Base-by-base conservation (phyloP, 2,888 invertebrate genomes). In the Agonum fuliginosum region DNA sequence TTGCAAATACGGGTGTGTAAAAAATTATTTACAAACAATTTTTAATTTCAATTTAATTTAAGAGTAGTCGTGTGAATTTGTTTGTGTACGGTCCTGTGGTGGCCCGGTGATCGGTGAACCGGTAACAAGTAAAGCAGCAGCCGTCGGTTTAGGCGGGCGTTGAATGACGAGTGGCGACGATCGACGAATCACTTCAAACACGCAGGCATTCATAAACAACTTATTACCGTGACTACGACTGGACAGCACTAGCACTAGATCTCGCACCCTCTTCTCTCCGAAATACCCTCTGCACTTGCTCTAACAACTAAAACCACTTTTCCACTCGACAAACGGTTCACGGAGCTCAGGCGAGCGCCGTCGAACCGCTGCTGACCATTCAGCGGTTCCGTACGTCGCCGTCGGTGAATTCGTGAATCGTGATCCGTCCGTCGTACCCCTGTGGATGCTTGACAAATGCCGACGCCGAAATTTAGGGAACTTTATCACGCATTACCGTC, bases 301-400 rank as follows among this genome's bases (percentile, higher is more conserved):
- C 43, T 65, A 43, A 74, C 74, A 74, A 74, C 74, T 65, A 74
- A 74, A 74, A 74, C 74, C 74, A 74, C 74, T 74, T 74, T 74
- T 74, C 74, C 65, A 74, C 74, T 74, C 65, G 74, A 74, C 62
- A 65, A 73, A 74, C 65, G 74, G 51, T 54, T 73, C 41, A 67
- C 20, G 41, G 22, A 67, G 22, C n/a, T 37, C 67, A 62, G 27
- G 30, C 30, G 17, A 62, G 3, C 30, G 30, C 8, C 30, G 30
- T 8, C 30, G 30, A 3, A 30, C 30, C 2, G 30, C 14, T 30
- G 30, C 30, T 62, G 58, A 5, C 30, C 58, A 27, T n/a, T 27
- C 30, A 17, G 3, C 27, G 24, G 27, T 30, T 30, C n/a, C n/a
- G n/a, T n/a, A n/a, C n/a, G n/a, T n/a, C n/a, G n/a, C n/a, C n/a